These are phyloP conservation scores for Nothura maculosa DNA, from an alignment of 2,797 vertebrate genomes.

Conservation along the genomic window DNA sequence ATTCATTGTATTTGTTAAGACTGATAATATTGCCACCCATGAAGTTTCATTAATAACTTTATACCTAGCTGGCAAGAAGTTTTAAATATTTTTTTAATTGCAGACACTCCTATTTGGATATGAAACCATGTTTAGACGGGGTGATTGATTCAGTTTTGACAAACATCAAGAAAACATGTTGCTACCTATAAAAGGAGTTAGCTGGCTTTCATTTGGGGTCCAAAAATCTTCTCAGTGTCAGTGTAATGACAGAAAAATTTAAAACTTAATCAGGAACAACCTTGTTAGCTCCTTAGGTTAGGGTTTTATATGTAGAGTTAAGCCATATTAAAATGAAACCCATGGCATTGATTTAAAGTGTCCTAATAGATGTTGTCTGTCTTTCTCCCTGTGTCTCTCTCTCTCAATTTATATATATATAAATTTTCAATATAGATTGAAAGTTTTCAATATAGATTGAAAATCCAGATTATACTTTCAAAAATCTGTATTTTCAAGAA, in stretches of 20 bases:
- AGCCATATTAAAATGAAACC: not conserved
- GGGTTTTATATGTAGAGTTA: not conserved
- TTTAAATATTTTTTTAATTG: not conserved
- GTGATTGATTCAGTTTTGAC: not conserved
- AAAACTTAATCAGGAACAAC: not conserved
- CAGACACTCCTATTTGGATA: not conserved
- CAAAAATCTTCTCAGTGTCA: not conserved
- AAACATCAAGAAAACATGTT: not conserved
- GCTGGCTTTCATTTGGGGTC: not conserved
- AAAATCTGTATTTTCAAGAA: not conserved
- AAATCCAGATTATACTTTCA: not conserved
- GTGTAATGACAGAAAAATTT: not conserved
- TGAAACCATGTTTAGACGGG: not conserved
- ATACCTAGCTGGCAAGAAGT: not conserved
- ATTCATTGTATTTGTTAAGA: not conserved
- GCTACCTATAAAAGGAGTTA: not conserved
- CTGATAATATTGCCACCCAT: not conserved
- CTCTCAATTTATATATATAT: no score
- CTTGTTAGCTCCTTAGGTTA: not conserved
- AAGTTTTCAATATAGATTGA: not conserved
- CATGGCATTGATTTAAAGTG: not conserved
- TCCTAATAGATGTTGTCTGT: not conserved
- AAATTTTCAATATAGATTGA: not conserved
- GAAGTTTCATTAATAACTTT: not conserved
- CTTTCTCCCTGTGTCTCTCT: not conserved